A percentile compares a stretch with the other conserved stretches of the same genome.
Conservation (phyloP, 1,140 invertebrate genomes). For the Dreissena polymorpha region DNA sequence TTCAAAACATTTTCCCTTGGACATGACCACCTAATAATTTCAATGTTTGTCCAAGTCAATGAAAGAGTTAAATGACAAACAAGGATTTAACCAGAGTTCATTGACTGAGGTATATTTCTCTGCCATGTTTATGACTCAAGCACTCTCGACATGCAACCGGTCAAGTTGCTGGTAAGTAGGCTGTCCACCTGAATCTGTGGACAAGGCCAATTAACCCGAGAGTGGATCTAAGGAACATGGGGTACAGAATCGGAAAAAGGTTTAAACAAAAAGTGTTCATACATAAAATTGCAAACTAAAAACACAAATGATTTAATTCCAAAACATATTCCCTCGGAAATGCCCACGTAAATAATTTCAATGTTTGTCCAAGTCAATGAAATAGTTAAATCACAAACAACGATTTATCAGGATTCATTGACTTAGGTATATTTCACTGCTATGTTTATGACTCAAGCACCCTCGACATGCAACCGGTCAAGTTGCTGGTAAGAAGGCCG, state of each 20-base stretch:
- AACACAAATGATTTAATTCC: too few species aligned
- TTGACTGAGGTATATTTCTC: slow-evolving; percentile 65
- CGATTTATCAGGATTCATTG: too few species aligned
- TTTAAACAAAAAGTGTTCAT: too few species aligned
- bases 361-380: too few species aligned
- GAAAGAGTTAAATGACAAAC: not conserved
- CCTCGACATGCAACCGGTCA: slow-evolving; percentile 63
- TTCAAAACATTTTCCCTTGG: too few species aligned
- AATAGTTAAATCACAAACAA: too few species aligned
- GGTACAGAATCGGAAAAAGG: not conserved
- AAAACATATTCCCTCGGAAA: too few species aligned
- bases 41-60: not conserved
- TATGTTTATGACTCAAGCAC: slow-evolving; percentile 73
- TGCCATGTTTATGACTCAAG: slow-evolving; percentile 73
- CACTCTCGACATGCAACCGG: slow-evolving; percentile 66
- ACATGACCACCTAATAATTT: too few species aligned
- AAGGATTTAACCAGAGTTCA: not conserved
- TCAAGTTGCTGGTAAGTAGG: slow-evolving; percentile 58
- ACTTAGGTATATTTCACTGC: slow-evolving; percentile 67
- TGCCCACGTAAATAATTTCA: too few species aligned
- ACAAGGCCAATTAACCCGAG: slow-evolving; percentile 10
- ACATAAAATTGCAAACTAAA: too few species aligned
- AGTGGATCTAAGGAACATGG: slow-evolving; percentile 35
- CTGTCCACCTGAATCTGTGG: not conserved
- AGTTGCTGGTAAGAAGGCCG: slow-evolving; percentile 56